These are phyloP conservation scores for Diacarnus erythraeanus DNA, from an alignment of 37 sponge, comb jelly and placozoan species.

Conservation along the genomic window DNA sequence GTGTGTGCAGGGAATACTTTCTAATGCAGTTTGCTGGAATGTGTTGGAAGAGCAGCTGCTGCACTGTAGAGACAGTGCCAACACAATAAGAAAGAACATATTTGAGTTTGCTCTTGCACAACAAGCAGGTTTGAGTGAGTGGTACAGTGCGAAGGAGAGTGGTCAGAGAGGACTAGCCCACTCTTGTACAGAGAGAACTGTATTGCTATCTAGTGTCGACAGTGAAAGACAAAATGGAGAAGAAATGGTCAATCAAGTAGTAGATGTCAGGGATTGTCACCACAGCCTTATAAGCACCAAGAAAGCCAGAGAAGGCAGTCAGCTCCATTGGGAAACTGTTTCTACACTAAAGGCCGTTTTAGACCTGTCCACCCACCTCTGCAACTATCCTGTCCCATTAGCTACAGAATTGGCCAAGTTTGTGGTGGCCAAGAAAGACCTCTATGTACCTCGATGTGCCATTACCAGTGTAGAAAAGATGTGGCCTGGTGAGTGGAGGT, in stretches of 20 bases:
- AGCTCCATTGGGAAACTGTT: constrained; percentile 12
- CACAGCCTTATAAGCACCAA: constrained; percentile 12
- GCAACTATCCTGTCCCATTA: constrained; percentile 49
- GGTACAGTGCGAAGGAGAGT: too few species aligned
- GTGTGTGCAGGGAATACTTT: constrained; percentile 58
- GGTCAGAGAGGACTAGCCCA: neutral
- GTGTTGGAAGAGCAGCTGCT: constrained; percentile 65
- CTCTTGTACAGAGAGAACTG: too few species aligned
- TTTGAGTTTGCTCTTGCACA: constrained; percentile 7
- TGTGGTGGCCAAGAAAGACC: constrained; percentile 69
- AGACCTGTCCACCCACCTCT: constrained; percentile 67
- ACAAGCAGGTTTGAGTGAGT: neutral
- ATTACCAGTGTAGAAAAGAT: constrained; percentile 39
- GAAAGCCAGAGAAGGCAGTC: neutral
- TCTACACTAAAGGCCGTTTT: constrained; percentile 39
- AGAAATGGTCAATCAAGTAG: neutral
- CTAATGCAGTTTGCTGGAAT: constrained; percentile 58
- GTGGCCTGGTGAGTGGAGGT: constrained; percentile 85
- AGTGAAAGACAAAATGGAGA: neutral
- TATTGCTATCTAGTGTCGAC: neutral
- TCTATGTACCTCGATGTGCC: constrained; percentile 66
- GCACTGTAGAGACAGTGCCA: constrained; percentile 15
- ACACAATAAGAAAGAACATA: constrained; percentile 7
- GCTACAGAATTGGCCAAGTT: constrained; percentile 28
- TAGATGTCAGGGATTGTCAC: neutral